Percentiles rank a stretch among this genome's conserved stretches.
phyloP scores from a whole-genome alignment of 2,797 vertebrate genomes.

The Pseudomugil gertrudae region DNA sequence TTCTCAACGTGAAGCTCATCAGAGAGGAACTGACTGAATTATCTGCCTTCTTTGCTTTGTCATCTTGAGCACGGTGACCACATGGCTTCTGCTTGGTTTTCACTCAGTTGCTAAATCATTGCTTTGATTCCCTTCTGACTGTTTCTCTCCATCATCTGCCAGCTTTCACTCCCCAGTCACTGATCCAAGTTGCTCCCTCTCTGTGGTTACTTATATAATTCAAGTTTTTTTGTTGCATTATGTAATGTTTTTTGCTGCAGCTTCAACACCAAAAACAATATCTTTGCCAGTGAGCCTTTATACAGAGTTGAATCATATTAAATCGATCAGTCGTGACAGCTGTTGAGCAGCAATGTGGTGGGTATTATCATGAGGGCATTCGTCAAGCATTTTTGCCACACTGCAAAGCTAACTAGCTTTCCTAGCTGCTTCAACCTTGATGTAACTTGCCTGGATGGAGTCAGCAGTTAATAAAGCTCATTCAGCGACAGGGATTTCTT shows the following conservation, averaged over 20 bases:
- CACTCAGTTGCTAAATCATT: constrained; percentile 66
- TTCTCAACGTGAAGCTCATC: constrained; percentile 4
- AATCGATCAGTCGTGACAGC: constrained; percentile 30
- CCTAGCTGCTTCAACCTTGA: constrained; percentile 3
- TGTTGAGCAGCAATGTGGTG: constrained; percentile 35
- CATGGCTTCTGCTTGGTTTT: constrained; percentile 49
- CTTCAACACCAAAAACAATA: constrained; percentile 47
- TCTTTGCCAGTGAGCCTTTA: constrained; percentile 36
- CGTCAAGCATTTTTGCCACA: constrained; percentile 5
- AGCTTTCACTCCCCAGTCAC: constrained; percentile 46
- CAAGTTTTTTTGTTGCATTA: constrained; percentile 46
- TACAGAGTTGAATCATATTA: constrained; percentile 45
- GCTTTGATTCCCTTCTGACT: constrained; percentile 56
- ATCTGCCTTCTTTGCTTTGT: constrained; percentile 38
- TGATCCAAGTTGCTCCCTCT: constrained; percentile 52
- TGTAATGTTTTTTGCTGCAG: constrained; percentile 26
- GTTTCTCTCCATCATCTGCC: constrained; percentile 63
- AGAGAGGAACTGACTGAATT: constrained; percentile 3
- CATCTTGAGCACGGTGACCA: constrained; percentile 34
- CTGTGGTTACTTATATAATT: constrained; percentile 59
- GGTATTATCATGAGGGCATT: constrained; percentile 19
- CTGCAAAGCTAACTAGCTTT: constrained; percentile 18
- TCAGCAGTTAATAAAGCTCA: constrained; percentile 34
- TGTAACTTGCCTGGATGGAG: constrained; percentile 20
- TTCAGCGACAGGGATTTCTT: constrained; percentile 18